phyloP scores from a whole-genome alignment of 1,140 invertebrate genomes.

The honey bee (Apis mellifera) region DNA sequence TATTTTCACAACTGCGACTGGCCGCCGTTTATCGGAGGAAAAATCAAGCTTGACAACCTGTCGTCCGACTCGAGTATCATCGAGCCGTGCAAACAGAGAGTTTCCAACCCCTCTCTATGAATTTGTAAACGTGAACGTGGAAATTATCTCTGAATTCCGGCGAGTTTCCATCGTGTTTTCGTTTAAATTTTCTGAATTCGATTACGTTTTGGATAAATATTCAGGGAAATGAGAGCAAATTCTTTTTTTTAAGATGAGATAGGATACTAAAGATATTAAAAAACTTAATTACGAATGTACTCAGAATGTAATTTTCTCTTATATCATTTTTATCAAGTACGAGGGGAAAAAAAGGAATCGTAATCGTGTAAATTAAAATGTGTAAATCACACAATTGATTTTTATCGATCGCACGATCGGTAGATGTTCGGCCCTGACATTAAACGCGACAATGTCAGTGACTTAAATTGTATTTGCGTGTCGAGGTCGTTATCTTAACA shows the following conservation, averaged over 20 bases:
- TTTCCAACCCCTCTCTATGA: background rate
- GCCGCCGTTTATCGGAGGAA: constrained; percentile 24
- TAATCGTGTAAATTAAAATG: background rate
- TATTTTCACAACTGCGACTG: constrained; percentile 50
- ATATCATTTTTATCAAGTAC: background rate
- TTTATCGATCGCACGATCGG: background rate
- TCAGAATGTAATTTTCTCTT: no score
- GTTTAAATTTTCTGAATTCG: no score
- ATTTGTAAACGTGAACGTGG: background rate
- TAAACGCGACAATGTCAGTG: constrained; percentile 1
- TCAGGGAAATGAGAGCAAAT: no score
- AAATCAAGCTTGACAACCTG: constrained; percentile 18
- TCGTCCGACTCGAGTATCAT: background rate
- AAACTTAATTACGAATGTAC: no score
- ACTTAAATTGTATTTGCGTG: constrained; percentile 1
- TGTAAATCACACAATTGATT: background rate
- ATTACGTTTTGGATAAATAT: no score
- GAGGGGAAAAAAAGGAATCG: background rate
- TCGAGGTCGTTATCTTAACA: constrained; percentile 6
- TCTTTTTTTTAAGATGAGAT: no score
- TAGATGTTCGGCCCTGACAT: constrained; percentile 22
- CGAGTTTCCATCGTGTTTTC: no score
- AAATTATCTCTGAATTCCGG: background rate
- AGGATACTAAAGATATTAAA: no score
- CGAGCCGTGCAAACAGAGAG: background rate